These are phyloP conservation scores for Henicopernis longicauda DNA, from an alignment of 2,113 vertebrate genomes.

Conservation along the genomic window DNA sequence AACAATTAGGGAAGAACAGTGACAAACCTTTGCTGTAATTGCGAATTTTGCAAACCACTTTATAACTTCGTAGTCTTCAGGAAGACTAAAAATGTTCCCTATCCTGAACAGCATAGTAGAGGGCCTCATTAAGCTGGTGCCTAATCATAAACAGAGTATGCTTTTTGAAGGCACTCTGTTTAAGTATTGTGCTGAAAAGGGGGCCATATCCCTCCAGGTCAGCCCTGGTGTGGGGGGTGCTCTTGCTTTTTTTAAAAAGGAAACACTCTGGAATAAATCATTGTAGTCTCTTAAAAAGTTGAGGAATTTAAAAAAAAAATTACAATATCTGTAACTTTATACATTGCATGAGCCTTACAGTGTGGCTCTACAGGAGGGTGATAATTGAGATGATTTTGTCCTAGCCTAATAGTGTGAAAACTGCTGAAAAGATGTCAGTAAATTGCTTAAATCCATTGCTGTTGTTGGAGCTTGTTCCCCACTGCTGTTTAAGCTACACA, in stretches of 20 bases:
- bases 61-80: not conserved
- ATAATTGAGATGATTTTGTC: not conserved
- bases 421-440: not conserved
- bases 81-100: not conserved
- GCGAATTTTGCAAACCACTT: not conserved
- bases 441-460: not conserved
- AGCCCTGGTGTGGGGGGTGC: rapidly evolving
- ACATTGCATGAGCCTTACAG: not conserved
- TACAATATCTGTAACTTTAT: not conserved
- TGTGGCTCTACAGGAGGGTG: not conserved
- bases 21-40: not conserved
- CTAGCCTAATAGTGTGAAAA: not conserved
- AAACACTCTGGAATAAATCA: not conserved
- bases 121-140: not conserved
- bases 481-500: not conserved
- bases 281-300: not conserved
- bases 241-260: not conserved
- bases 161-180: not conserved
- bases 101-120: not conserved
- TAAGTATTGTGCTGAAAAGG: not conserved
- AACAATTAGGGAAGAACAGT: not conserved
- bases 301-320: not conserved
- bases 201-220: not conserved
- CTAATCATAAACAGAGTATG: too few relatives aligned
- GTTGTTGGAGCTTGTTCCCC: not conserved